These are phyloP conservation scores for Puffinus mauretanicus DNA, from an alignment of 2,113 vertebrate genomes.

Conservation along the genomic window DNA sequence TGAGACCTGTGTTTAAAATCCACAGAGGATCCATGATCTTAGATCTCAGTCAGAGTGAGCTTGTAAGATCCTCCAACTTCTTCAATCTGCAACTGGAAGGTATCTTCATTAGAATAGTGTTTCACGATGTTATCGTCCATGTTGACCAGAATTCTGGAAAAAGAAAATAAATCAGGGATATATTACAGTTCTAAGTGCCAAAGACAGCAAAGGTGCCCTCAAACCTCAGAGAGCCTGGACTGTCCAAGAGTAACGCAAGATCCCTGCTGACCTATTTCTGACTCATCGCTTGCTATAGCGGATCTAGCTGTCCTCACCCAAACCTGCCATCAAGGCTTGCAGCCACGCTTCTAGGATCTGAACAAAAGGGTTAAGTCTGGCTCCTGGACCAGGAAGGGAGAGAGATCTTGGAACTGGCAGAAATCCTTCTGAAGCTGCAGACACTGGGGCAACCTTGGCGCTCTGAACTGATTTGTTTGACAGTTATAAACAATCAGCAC, in stretches of 20 bases:
- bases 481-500: not conserved
- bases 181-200: not conserved
- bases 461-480: not conserved
- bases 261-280: not conserved
- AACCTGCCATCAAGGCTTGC: not conserved
- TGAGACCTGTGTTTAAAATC: constrained; percentile 32
- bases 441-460: not conserved
- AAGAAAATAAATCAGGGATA: not conserved
- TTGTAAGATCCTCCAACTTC: constrained; percentile 87
- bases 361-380: not conserved
- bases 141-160: constrained; percentile 91
- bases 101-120: constrained; percentile 99
- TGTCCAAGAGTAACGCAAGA: not conserved
- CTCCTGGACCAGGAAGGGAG: not conserved
- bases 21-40: constrained; percentile 29
- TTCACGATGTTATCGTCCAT: constrained; percentile 99
- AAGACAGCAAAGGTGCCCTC: not conserved
- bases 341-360: not conserved
- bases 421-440: not conserved
- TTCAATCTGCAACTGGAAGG: constrained; percentile 96
- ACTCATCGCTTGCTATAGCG: not conserved
- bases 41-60: constrained; percentile 97
- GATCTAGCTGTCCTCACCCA: not conserved
- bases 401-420: not conserved
- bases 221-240: not conserved